These are phyloP conservation scores for Exaiptasia diaphana DNA, from an alignment of 64 coral and sea anemone species.

Conservation along the genomic window DNA sequence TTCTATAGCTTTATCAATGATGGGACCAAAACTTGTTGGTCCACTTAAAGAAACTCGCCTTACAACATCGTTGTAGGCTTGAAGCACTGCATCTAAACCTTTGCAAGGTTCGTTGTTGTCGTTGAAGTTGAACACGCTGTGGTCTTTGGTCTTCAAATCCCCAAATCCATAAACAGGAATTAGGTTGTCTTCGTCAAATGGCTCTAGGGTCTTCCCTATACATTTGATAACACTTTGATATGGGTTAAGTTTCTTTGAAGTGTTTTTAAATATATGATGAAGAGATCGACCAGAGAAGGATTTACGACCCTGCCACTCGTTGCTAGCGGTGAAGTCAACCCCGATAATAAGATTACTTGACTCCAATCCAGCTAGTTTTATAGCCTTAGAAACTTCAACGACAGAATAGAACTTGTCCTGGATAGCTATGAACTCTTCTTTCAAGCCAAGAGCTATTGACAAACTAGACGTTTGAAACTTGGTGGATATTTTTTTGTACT, in stretches of 20 bases:
- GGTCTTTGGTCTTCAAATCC: slow-evolving; percentile 75
- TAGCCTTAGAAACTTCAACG: slow-evolving; percentile 74
- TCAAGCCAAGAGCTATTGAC: slow-evolving; percentile 53
- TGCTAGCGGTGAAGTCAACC: slow-evolving; percentile 96
- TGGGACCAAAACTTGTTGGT: slow-evolving; percentile 89
- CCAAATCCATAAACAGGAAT: slow-evolving; percentile 92
- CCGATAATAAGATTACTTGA: slow-evolving; percentile 89
- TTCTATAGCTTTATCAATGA: slow-evolving; percentile 90
- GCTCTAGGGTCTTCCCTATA: slow-evolving; percentile 81
- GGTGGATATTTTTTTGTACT: slow-evolving; percentile 64
- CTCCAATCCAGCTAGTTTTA: slow-evolving; percentile 69
- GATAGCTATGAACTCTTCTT: slow-evolving; percentile 73
- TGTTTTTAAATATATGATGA: slow-evolving; percentile 72
- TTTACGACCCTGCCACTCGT: slow-evolving; percentile 97
- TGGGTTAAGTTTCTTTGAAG: slow-evolving; percentile 66
- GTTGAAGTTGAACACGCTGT: slow-evolving; percentile 80
- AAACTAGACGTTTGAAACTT: slow-evolving; percentile 61
- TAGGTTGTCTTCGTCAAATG: slow-evolving; percentile 88
- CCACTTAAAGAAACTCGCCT: slow-evolving; percentile 79
- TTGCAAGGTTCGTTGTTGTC: slow-evolving; percentile 66
- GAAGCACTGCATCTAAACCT: slow-evolving; percentile 74
- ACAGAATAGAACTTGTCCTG: slow-evolving; percentile 77
- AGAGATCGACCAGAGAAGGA: slow-evolving; percentile 72
- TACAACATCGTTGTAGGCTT: slow-evolving; percentile 68
- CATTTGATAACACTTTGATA: slow-evolving; percentile 86